Conservation (phyloP, 2,888 invertebrate species). For the Phyto melanocephala region DNA sequence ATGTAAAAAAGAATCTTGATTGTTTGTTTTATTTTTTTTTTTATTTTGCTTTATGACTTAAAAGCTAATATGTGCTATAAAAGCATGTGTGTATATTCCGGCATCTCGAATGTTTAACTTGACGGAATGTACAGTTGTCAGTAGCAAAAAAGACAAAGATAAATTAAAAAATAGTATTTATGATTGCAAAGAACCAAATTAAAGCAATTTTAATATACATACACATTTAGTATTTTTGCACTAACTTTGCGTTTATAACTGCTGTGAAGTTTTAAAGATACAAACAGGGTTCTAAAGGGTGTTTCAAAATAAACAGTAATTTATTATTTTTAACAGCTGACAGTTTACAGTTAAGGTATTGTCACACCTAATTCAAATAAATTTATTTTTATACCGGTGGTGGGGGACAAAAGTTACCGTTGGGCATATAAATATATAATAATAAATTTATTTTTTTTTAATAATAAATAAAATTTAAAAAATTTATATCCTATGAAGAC, state of each 20-base stretch:
- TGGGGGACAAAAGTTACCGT: too few relatives aligned
- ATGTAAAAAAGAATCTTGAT: not conserved
- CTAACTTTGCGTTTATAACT: too few relatives aligned
- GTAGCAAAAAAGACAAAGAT: not conserved
- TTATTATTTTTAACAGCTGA: too few relatives aligned
- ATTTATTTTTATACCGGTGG: too few relatives aligned
- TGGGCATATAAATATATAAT: too few relatives aligned
- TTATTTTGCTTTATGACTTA: not conserved
- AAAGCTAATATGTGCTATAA: not conserved
- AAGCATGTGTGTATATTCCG: not conserved
- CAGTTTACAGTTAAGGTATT: too few relatives aligned
- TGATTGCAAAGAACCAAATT: not conserved
- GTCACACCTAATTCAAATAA: too few relatives aligned
- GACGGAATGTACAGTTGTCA: constrained; percentile 1
- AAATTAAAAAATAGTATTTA: not conserved
- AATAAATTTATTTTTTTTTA: too few relatives aligned
- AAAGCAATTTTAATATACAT: not conserved
- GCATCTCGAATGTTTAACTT: not conserved
- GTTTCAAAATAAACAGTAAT: not conserved
- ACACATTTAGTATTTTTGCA: not conserved
- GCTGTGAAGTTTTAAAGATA: not conserved
- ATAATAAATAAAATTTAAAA: too few relatives aligned
- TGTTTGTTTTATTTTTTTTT: not conserved
- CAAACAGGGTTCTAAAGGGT: not conserved
- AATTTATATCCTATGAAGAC: too few relatives aligned